phyloP scores from a whole-genome alignment of 2,113 vertebrate genomes.

The Elachura formosa region DNA sequence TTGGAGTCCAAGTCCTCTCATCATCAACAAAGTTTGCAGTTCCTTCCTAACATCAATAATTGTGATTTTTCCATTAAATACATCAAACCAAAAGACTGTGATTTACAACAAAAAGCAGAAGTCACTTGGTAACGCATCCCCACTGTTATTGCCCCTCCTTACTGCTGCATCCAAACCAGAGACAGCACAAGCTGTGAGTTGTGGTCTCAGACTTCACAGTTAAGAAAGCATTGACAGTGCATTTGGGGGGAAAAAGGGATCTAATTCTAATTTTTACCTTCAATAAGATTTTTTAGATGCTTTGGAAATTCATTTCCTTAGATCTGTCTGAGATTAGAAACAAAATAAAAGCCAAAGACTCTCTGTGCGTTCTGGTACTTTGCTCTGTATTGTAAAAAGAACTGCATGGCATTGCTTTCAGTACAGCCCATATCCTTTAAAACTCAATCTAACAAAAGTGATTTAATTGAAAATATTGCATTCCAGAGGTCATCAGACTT shows the following conservation, averaged over 20 bases:
- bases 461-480: conserved; percentile 20
- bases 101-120: neutral
- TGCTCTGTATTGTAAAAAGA: neutral
- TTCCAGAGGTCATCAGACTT: neutral
- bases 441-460: neutral
- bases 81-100: rapidly evolving
- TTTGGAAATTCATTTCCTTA: neutral
- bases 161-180: neutral
- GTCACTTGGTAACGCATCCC: neutral
- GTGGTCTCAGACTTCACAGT: neutral
- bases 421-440: neutral
- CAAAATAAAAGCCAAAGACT: neutral
- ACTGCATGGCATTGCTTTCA: neutral
- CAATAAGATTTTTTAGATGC: neutral
- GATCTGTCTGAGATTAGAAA: neutral
- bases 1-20: neutral
- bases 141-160: neutral
- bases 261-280: neutral
- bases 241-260: neutral
- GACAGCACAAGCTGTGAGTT: neutral
- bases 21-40: neutral
- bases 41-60: neutral
- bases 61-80: neutral
- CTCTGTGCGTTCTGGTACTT: neutral
- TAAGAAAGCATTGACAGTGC: neutral